phyloP scores from a whole-genome alignment of 2,888 invertebrate species.

The Noctua fimbriata region DNA sequence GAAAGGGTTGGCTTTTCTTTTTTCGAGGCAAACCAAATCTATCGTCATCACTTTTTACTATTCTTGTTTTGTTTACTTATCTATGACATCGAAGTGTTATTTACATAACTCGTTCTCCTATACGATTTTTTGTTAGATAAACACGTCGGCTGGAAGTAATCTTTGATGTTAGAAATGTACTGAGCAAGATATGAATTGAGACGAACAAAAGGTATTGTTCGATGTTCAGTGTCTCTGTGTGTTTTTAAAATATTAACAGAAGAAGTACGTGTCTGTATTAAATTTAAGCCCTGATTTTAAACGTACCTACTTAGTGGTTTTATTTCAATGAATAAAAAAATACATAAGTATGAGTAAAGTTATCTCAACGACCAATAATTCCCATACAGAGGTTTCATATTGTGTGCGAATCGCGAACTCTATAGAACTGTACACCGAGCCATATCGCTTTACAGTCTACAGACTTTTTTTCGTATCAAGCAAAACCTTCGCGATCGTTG shows the following conservation, averaged over 20 bases:
- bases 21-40: constrained; percentile 79
- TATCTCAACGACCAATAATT: constrained; percentile 72
- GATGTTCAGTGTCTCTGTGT: constrained; percentile 11
- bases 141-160: constrained; percentile 56
- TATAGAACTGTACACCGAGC: constrained; percentile 77
- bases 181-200: constrained; percentile 52
- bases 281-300: background rate
- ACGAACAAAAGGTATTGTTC: constrained; percentile 51
- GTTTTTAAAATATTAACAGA: constrained; percentile 25
- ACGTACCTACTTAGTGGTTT: background rate
- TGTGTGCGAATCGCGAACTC: constrained; percentile 73
- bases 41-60: constrained; percentile 83
- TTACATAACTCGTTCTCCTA: constrained; percentile 74
- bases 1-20: constrained; percentile 86
- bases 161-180: constrained; percentile 55
- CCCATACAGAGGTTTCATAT: constrained; percentile 76
- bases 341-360: constrained; percentile 25
- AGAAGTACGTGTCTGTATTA: background rate
- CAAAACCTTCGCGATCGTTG: constrained; percentile 81
- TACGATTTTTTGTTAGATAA: constrained; percentile 66
- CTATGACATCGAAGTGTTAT: constrained; percentile 71
- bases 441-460: constrained; percentile 89
- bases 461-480: constrained; percentile 82
- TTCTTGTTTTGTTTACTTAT: constrained; percentile 78
- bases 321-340: constrained; percentile 7